Base-by-base conservation (phyloP, 2,888 invertebrate genomes). In the Eledone cirrhosa region DNA sequence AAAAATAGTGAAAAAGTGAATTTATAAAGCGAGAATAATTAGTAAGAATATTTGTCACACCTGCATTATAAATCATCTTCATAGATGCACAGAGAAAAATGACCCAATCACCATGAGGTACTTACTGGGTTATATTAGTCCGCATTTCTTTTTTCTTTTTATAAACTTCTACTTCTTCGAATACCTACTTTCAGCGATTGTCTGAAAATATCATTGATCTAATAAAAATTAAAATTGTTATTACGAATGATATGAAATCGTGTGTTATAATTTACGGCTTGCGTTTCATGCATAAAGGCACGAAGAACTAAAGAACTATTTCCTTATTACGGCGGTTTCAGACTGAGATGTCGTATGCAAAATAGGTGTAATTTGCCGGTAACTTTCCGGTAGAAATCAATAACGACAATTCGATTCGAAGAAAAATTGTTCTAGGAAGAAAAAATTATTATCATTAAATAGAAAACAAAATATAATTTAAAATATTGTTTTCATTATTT, bases 291-390 rank as follows among this genome's bases (percentile, higher is more conserved):
- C 33, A 27, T 76, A 33, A 27, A 48, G 7, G 4, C 22, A 31
- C 14, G 29, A 29, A 27, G 14, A 16, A n/a, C 14, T 4, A 59
- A 24, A 8, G 53, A 63, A 59, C 78, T 63, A 47, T 53, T 47
- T 47, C 41, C 63, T 27, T 33, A 3, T 75, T 29, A 13, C 14
- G 13, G 59, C 79, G 74, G 76, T 80, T 80, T 81, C 74, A 27
- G 27, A 31, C 82, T 77, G 78, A 75, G 79, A 48, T 76, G 31
- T 78, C 81, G 82, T 86, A 86, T 86, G 86, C 86, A 86, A 86
- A 86, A 82, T 83, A 85, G 83, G 29, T 53, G 83, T 82, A 67
- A 79, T 74, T 27, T 29, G 74, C 72, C 74, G 72, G 72, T 72
- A 72, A 72, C 31, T n/a, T 72, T 72, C 72, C 31, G 72, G 19